A percentile compares a stretch with the other conserved stretches of the same genome.
Evolutionary conservation across 2,797 vertebrate species (phyloP).

Genomic region (Scomberomorus guttatus): DNA sequence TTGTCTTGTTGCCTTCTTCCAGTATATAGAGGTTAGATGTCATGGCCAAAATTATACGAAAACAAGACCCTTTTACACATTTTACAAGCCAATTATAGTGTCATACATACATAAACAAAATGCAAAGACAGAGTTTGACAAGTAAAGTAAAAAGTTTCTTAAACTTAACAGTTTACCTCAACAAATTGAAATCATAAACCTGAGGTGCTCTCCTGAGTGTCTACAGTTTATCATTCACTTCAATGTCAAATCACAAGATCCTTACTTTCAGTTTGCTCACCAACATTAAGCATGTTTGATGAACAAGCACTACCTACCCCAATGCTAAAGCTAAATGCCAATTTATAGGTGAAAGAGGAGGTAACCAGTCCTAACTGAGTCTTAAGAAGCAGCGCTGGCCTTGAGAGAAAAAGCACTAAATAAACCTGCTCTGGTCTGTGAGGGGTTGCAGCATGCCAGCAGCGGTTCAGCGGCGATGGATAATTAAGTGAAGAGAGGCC

Average conservation of each 20-base stretch:
- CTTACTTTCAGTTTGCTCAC: background rate
- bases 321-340: background rate
- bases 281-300: background rate
- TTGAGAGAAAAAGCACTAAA: slow-evolving; percentile 4
- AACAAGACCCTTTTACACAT: too few relatives aligned
- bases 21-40: too few relatives aligned
- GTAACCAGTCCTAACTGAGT: slow-evolving; percentile 25
- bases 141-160: too few relatives aligned
- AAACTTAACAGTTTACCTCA: too few relatives aligned
- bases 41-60: too few relatives aligned
- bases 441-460: background rate
- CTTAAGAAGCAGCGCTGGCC: slow-evolving; percentile 24
- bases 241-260: background rate
- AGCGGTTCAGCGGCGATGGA: slow-evolving; percentile 31
- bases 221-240: background rate
- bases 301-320: background rate
- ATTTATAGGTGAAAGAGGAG: slow-evolving; percentile 14
- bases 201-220: too few relatives aligned
- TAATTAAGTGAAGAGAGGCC: slow-evolving; percentile 67
- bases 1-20: background rate
- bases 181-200: too few relatives aligned
- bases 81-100: too few relatives aligned
- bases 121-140: too few relatives aligned
- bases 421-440: slow-evolving; percentile 24
- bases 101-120: too few relatives aligned